Evolutionary conservation across 2,888 invertebrate genomes (phyloP).

Genomic region (Stenolophus ochropezus): DNA sequence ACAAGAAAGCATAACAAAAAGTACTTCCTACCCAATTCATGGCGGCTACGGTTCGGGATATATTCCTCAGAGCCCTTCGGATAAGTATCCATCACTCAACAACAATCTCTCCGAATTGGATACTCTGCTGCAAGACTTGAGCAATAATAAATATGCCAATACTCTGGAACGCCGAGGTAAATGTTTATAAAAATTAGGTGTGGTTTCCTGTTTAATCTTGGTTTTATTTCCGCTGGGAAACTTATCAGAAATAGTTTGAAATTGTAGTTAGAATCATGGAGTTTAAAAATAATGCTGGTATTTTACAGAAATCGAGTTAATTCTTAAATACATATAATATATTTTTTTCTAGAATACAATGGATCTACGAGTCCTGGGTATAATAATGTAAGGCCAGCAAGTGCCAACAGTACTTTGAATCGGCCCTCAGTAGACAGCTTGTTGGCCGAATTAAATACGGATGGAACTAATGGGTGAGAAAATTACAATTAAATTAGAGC

Average conservation of each 20-base stretch:
- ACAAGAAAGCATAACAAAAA: conserved; percentile 74
- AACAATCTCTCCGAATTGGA: conserved; percentile 94
- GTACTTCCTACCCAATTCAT: conserved; percentile 55
- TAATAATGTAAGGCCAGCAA: conserved; percentile 69
- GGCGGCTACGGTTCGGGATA: conserved; percentile 63
- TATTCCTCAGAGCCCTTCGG: conserved; percentile 65
- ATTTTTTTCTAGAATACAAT: conserved; percentile 69
- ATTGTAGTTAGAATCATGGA: no score
- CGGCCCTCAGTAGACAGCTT: conserved; percentile 92
- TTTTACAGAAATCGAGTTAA: no score
- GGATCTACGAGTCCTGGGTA: conserved; percentile 70
- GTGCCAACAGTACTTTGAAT: conserved; percentile 71
- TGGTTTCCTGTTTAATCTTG: no score
- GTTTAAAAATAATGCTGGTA: no score
- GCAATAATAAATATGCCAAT: conserved; percentile 82
- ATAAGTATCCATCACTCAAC: conserved; percentile 75
- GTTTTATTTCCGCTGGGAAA: no score
- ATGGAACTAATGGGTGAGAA: conserved; percentile 85
- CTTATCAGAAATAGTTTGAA: no score
- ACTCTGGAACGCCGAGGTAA: conserved; percentile 67
- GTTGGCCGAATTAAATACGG: conserved; percentile 89
- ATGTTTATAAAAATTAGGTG: no score
- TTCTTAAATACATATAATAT: no score
- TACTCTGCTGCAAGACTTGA: conserved; percentile 92
- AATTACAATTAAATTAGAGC: no score